Conservation (phyloP, 2,113 vertebrate genomes). For the Larimichthys polyactis region DNA sequence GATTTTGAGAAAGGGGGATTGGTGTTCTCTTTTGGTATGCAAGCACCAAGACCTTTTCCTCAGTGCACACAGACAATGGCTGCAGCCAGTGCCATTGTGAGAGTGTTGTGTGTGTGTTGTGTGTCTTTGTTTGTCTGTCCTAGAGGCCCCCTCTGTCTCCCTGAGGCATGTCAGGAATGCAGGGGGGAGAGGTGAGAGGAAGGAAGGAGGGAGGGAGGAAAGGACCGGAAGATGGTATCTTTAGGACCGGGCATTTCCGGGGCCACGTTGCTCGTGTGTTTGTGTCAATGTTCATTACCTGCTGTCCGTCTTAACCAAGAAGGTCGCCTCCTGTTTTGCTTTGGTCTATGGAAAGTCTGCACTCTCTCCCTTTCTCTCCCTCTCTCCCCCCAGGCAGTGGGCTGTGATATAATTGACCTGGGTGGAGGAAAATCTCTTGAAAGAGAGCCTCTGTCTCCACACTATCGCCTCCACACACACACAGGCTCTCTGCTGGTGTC, state of each 20-base stretch:
- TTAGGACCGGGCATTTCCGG: conserved; percentile 31
- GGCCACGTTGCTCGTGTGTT: conserved; percentile 41
- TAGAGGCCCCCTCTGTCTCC: conserved; percentile 72
- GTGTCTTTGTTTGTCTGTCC: conserved; percentile 72
- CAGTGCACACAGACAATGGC: conserved; percentile 74
- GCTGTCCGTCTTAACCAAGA: conserved; percentile 48
- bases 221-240: conserved; percentile 64
- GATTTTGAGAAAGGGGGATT: conserved; percentile 26
- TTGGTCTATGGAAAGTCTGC: conserved; percentile 26
- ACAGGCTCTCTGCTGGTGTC: conserved; percentile 3
- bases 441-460: conserved; percentile 43
- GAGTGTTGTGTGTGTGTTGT: conserved; percentile 67
- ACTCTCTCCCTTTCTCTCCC: neutral
- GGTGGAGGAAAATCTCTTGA: conserved; percentile 38
- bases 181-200: conserved; percentile 65
- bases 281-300: conserved; percentile 72
- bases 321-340: conserved; percentile 55
- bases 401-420: conserved; percentile 53
- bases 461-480: conserved; percentile 15
- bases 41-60: conserved; percentile 63
- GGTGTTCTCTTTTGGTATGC: conserved; percentile 67
- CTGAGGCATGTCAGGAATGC: conserved; percentile 81
- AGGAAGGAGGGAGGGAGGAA: conserved; percentile 50
- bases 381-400: conserved; percentile 11
- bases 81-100: conserved; percentile 68